Evolutionary conservation across 2,113 vertebrate species (phyloP), one percentile per base, ranked within the genome.

Genomic region (Recurvirostra avosetta): DNA sequence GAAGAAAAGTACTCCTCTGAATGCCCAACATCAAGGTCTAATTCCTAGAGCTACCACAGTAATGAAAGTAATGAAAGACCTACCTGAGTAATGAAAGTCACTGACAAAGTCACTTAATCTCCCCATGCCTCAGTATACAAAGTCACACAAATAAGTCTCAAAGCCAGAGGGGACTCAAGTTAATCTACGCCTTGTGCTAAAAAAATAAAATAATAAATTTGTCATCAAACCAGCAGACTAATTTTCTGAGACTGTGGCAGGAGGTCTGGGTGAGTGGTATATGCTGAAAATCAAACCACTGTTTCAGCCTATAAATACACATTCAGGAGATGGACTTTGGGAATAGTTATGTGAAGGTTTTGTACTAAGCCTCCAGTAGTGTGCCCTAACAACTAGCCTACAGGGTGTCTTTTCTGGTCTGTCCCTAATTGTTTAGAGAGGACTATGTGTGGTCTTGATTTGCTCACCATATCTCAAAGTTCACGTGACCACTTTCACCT

Each of bases 41-140:
- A 95, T 94, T 94, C 76, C 86, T 87, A 86, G 88, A 91, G 65
- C 91, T 91, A 86, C 92, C 86, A 85, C 73, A 78, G 74, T 91
- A 95, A 94, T 94, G 89, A 78, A 95, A 96, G 72, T 75, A 96
- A 94, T 94, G 77, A 91, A 92, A 95, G 92, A 93, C 52, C 86
- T 83, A 93, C 88, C 88, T 32, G 36, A 77, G 72, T 91, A 92
- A 85, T 56, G 78, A 77, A 96, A 95, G 90, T 94, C 92, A 82
- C 93, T 95, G 96, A 95, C 94, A 96, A 92, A 96, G 72, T 89
- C 94, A 97, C 76, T 97, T 96, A 77, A 96, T 88, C 88, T 94
- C 79, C 73, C 56, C 61, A 81, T 59, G 90, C 50, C 73, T 95
- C 83, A 29, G 76, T 68, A 90, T 88, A 70, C 82, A 85, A 92